phyloP scores from a whole-genome alignment of 2,797 vertebrate species.

The Urocyon cinereoargenteus region DNA sequence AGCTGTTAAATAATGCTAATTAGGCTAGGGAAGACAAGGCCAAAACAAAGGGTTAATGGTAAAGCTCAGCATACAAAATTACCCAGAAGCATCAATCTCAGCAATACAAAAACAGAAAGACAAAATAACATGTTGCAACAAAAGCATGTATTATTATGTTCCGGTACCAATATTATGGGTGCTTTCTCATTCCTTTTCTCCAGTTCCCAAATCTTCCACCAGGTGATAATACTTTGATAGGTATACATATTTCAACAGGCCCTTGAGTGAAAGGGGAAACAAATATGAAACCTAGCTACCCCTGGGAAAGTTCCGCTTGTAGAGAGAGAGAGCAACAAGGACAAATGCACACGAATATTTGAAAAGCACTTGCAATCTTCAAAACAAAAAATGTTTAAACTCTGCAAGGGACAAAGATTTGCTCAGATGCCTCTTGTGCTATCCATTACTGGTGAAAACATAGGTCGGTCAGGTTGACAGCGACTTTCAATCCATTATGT shows the following conservation, averaged over 20 bases:
- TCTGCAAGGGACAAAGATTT: conserved; percentile 58
- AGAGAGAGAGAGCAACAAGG: conserved; percentile 1
- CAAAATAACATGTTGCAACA: neutral
- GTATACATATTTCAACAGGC: conserved; percentile 37
- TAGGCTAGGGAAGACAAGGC: neutral
- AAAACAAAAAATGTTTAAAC: conserved; percentile 36
- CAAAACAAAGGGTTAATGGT: neutral
- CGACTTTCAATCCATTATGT: conserved; percentile 67
- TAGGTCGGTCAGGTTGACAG: conserved; percentile 67
- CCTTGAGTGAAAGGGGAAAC: neutral
- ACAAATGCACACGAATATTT: conserved; percentile 25
- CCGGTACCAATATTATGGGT: neutral
- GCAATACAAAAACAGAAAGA: conserved; percentile 13
- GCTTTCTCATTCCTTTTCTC: conserved; percentile 15
- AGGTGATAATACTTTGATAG: conserved; percentile 10
- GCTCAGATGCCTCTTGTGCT: conserved; percentile 63
- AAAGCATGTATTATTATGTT: conserved; percentile 15
- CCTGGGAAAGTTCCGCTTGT: neutral
- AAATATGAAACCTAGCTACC: neutral
- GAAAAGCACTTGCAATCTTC: conserved; percentile 44
- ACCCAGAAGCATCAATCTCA: neutral
- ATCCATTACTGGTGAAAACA: conserved; percentile 69
- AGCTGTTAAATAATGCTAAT: conserved; percentile 15
- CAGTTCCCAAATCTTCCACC: neutral
- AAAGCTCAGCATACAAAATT: neutral